phyloP scores from a whole-genome alignment of 1,140 invertebrate species.

The Pseudobourletiella spinata region DNA sequence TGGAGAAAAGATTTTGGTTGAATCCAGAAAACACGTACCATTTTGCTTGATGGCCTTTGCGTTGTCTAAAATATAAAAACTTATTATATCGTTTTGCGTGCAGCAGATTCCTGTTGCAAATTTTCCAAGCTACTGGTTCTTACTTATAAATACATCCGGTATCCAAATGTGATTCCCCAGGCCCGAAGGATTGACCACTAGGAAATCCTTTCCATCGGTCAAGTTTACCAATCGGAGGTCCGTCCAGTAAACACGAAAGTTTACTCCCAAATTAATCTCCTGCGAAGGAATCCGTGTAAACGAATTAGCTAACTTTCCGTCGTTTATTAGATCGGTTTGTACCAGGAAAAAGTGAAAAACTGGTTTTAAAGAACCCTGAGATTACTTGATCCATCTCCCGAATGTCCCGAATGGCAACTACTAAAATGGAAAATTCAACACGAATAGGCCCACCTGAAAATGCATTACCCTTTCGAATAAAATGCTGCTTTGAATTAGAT shows the following conservation, averaged over 20 bases:
- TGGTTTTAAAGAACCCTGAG: no score
- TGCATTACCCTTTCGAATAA: no score
- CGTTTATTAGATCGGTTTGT: neutral
- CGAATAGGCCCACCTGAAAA: neutral
- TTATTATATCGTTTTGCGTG: neutral
- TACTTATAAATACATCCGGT: conserved; percentile 8
- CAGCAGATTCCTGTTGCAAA: neutral
- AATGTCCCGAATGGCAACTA: neutral
- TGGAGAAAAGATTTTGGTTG: neutral
- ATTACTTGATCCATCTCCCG: neutral
- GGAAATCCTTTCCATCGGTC: neutral
- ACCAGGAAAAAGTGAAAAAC: no score
- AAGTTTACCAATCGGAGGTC: neutral
- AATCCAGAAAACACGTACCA: neutral
- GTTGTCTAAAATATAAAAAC: conserved; percentile 5
- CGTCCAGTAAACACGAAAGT: neutral
- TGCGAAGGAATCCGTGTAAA: neutral
- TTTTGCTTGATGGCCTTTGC: neutral
- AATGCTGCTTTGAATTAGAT: no score
- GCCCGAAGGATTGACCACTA: neutral
- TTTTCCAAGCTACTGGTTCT: neutral
- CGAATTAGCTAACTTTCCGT: neutral
- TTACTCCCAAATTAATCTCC: conserved; percentile 3
- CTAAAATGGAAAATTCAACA: neutral
- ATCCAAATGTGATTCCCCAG: neutral